Conservation (phyloP, 2,113 vertebrate genomes). For the Upupa epops region DNA sequence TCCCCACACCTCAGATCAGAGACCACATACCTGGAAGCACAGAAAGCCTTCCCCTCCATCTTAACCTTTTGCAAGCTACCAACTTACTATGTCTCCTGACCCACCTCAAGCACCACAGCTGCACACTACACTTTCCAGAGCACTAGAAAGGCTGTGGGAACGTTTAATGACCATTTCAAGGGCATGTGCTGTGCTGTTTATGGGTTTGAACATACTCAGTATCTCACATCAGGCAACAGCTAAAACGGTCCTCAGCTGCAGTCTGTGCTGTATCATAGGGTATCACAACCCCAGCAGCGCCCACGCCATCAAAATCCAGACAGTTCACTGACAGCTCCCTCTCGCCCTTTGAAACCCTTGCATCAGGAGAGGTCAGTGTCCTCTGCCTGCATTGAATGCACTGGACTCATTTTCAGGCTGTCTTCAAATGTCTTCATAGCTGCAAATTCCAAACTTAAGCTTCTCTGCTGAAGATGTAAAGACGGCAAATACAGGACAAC, state of each 20-base stretch:
- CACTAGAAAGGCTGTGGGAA: background rate
- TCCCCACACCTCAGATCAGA: background rate
- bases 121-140: background rate
- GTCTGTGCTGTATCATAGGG: background rate
- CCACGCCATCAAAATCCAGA: background rate
- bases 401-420: background rate
- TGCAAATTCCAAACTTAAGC: background rate
- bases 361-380: background rate
- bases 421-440: background rate
- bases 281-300: background rate
- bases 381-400: background rate
- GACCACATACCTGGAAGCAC: background rate
- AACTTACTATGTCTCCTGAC: background rate
- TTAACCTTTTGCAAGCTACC: background rate
- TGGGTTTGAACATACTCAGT: background rate
- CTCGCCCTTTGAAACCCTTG: background rate
- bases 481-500: background rate
- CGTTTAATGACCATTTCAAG: background rate
- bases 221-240: background rate
- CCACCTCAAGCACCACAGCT: background rate
- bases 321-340: background rate
- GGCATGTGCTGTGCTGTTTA: background rate
- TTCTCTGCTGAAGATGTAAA: background rate
- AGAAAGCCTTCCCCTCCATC: background rate
- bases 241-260: accelerated